Base-by-base conservation (phyloP, 1,140 invertebrate species). In the Mesaphorura yosii region DNA sequence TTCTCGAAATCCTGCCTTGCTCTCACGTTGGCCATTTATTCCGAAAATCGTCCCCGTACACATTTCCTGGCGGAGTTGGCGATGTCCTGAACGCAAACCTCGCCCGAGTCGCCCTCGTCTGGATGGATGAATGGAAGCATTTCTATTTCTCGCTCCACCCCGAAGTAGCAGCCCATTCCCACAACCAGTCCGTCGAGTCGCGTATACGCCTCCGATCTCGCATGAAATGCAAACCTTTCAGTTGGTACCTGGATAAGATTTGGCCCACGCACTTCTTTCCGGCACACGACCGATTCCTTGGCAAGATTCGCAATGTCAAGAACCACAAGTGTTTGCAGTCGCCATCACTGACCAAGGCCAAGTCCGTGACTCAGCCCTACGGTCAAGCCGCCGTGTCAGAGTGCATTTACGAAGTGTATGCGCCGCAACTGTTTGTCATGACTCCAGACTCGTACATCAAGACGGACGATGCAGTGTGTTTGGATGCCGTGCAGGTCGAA, bases 21-120 rank as follows among this genome's bases (percentile, higher is more conserved):
- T 95, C 91, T 10, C 86, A 93, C 66, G 94, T 98, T 0, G 95
- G 92, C 0, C 95, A 99, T 70, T 78, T 98, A n/a, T 98, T 98
- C 68, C 77, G 93, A 64, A 91, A 86, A 71, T 87, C 86, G 34
- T 91, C 87, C 3, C 90, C 90, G 0, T 93, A 94, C 64, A 85
- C 84, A 1, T 94, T 93, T 67, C 72, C 72, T 12, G 84, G 86
- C 0, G 86, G 86, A 1, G 84, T 91, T n/a, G 76, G 77, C 1
- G 79, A 87, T 57, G 86, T 91, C 41, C 73, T 98, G 0, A 88
- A 88, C 61, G 77, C 82, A 0, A 98, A 98, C 72, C 74, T 95
- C 15, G 88, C 86, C 0, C 70, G 90, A 44, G 86, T 89, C 0
- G 88, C 88, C 1, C 70, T 84, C 1, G 88, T 92, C 0, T 95